Conservation (phyloP, 2,888 invertebrate species). For the Agrotis ipsilon region DNA sequence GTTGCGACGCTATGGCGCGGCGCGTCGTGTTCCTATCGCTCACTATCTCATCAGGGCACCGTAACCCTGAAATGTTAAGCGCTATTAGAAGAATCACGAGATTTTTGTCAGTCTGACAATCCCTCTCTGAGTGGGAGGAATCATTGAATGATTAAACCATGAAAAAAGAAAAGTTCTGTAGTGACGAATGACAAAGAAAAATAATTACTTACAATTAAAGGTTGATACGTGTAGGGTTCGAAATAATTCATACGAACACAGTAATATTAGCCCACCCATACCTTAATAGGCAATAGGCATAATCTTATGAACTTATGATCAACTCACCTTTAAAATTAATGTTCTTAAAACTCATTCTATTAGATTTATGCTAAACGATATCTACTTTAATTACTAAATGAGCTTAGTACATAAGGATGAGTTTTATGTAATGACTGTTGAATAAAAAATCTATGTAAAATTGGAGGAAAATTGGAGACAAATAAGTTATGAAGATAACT, state of each 20-base stretch:
- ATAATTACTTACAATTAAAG: neutral
- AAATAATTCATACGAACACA: neutral
- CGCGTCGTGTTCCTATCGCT: no score
- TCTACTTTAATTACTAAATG: slow-evolving; percentile 32
- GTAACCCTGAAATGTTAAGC: no score
- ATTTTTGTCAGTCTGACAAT: no score
- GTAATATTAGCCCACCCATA: slow-evolving; percentile 25
- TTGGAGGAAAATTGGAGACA: neutral
- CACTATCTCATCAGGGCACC: no score
- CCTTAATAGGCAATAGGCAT: slow-evolving; percentile 12
- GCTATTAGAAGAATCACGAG: no score
- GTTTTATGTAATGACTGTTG: slow-evolving; percentile 2
- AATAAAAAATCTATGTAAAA: neutral
- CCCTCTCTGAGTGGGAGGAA: no score
- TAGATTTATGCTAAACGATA: slow-evolving; percentile 29
- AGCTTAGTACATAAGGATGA: slow-evolving; percentile 6
- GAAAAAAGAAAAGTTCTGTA: neutral
- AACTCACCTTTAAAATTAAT: slow-evolving; percentile 44
- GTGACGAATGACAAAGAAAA: neutral
- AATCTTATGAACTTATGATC: slow-evolving; percentile 38
- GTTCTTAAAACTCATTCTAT: slow-evolving; percentile 20
- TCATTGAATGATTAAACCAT: no score
- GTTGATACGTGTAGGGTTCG: neutral
- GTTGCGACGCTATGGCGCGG: no score
- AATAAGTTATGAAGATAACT: no score